Base-by-base conservation (phyloP, 2,113 vertebrate genomes). In the Shinisaurus crocodilurus region DNA sequence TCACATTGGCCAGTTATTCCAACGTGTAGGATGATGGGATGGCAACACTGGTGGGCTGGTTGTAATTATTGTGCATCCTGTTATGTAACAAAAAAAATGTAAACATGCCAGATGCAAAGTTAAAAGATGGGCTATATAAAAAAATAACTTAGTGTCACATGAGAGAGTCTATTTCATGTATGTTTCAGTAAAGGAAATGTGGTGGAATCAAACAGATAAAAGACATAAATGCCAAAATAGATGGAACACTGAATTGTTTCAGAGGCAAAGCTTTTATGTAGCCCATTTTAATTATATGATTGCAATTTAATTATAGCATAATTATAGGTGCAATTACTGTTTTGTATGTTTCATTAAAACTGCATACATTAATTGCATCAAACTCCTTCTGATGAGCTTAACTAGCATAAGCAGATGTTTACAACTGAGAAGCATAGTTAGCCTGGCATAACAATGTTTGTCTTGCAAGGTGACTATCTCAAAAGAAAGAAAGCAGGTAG, bases 271-370 rank as follows among this genome's bases (percentile, higher is more conserved):
- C 48, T 95, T 95, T 95, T 92, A 93, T 82, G 84, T 54, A 91
- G 88, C 88, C 93, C 90, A 85, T 88, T 94, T 94, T 95, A 95
- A 96, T 96, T 95, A 93, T 94, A 93, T 93, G 92, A 96, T 94
- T 96, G 63, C 79, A 92, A 85, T 92, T 93, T 95, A 96, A 96
- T 96, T 96, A 93, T 95, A 87, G 94, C 91, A 92, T 95, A 95
- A 95, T 96, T 95, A 95, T 91, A 80, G 23, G 15, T 92, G 67
- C 92, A 95, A 96, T 95, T 96, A 88, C 93, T 91, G 85, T 93
- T 96, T 95, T 94, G 92, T 95, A 82, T 94, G 92, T 96, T 96
- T 95, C 94, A 95, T 96, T 96, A 96, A 94, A 93, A 88, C 90
- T 91, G 94, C 93, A 95, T 95, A 92, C 76, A 95, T 96, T 95